Conservation (phyloP, 2,797 vertebrate species). For the Perodicticus potto region DNA sequence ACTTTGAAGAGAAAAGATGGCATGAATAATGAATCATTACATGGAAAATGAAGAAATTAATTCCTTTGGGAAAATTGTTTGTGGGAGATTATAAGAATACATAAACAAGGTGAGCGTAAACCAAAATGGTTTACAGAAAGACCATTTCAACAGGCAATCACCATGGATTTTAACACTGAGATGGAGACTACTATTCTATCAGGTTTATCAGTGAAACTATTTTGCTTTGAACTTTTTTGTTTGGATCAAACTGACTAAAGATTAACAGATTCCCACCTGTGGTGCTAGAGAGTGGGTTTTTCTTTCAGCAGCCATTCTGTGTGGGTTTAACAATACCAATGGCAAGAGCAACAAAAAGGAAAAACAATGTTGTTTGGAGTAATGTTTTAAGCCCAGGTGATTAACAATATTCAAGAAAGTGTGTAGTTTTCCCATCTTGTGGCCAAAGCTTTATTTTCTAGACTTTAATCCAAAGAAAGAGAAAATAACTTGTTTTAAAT, state of each 20-base stretch:
- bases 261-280: background rate
- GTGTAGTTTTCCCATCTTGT: conserved; percentile 21
- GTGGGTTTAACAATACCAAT: background rate
- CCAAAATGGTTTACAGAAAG: background rate
- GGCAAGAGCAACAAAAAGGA: background rate
- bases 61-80: background rate
- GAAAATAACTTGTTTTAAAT: conserved; percentile 45
- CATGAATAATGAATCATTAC: background rate
- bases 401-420: conserved; percentile 46
- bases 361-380: conserved; percentile 6
- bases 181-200: background rate
- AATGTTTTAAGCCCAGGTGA: background rate
- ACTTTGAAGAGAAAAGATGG: background rate
- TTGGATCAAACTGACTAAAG: background rate
- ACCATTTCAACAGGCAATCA: background rate
- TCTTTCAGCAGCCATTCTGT: background rate
- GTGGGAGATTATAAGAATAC: background rate
- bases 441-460: conserved; percentile 23
- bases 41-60: conserved; percentile 21
- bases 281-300: background rate
- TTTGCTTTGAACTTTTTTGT: background rate
- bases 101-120: background rate
- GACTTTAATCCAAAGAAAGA: conserved; percentile 47
- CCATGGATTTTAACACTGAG: background rate
- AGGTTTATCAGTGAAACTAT: background rate